Base-by-base conservation (phyloP, 2,113 vertebrate species). In the Oncorhynchus gorbuscha region DNA sequence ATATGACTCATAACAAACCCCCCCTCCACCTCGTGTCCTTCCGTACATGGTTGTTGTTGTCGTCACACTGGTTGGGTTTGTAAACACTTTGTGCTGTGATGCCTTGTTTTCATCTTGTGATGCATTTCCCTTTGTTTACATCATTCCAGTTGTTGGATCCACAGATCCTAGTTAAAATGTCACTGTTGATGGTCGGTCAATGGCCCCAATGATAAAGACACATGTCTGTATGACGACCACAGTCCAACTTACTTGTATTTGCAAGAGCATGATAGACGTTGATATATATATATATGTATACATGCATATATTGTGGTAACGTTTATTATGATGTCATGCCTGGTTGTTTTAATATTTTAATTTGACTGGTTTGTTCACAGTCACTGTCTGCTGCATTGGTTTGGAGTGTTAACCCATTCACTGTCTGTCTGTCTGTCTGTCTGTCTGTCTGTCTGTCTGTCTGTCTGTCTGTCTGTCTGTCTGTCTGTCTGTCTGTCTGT, bases 381-480 rank as follows among this genome's bases (percentile, higher is more conserved):
- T 76, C 83, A 85, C 89, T 91, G 91, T 89, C 86, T 90, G 90
- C 87, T 86, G 89, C 88, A 85, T 79, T 83, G 85, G 51, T 55
- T 55, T 55, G 51, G 89, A 91, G 88, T 86, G 91, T 92, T 94
- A 93, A 93, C 14, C 51, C 51, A 55, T 55, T 18, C 51, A 18
- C 51, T 55, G 14, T 45, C 39, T 45, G n/a, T 39, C 8, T 45
- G 2, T 45, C 39, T 45, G 2, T 45, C 39, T 45, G 39, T 39
- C 35, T 39, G 35, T 39, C 28, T 30, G 28, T 30, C 28, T 30
- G 1, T 39, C 35, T 2, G n/a, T 11, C 39, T 11, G 0, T 11
- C 39, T 45, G 39, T 9, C 35, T 39, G 35, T 39, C 3, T 4
- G 28, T 30, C 28, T 30, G 1, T 39, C 35, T 2, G 7, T 2